Evolutionary conservation across 1,140 invertebrate genomes (phyloP), one percentile per base, ranked within the genome.

Genomic region (Hylyphantes graminicola): DNA sequence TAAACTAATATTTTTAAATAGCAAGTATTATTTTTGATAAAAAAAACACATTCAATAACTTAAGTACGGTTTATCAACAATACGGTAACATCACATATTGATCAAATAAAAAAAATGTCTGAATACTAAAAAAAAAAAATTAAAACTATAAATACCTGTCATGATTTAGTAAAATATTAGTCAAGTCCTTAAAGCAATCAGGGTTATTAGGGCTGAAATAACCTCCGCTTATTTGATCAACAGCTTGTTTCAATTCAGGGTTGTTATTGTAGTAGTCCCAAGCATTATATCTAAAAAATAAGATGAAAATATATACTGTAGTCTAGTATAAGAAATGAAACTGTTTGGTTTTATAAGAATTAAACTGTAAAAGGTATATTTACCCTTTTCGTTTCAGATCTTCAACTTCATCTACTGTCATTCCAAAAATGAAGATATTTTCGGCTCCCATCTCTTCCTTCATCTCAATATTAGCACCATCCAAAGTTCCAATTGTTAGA

Each of bases 401-500:
- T 88, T 96, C 94, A 7, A 99, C 97, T 91, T 98, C 94, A 0
- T 97, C 94, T 3, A 97, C 96, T 13, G 92, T 96, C 96, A 99
- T 98, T 84, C 98, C 98, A 89, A 99, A 99, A 88, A 99, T 99
- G 91, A 99, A 99, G 86, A 99, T 96, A 89, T 99, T 99, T 5
- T 99, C 95, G 17, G 92, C 89, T 0, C 98, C 98, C 94, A 99
- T 98, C 90, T 99, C 98, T 90, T 99, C 98, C 5, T 94, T 95
- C 98, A 99, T 99, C 91, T 99, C 98, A 2, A 99, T 97, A 89
- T 99, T 99, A 70, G 98, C 98, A 70, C 98, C 98, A 89, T 99
- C 98, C 89, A 99, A 91, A 15, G 98, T 99, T 82, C 98, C 98
- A 89, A 99, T 98, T 8, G 98, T 99, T 7, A 99, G 91, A 0